Base-by-base conservation (phyloP, 2,888 invertebrate genomes). In the Nasonia oneida region DNA sequence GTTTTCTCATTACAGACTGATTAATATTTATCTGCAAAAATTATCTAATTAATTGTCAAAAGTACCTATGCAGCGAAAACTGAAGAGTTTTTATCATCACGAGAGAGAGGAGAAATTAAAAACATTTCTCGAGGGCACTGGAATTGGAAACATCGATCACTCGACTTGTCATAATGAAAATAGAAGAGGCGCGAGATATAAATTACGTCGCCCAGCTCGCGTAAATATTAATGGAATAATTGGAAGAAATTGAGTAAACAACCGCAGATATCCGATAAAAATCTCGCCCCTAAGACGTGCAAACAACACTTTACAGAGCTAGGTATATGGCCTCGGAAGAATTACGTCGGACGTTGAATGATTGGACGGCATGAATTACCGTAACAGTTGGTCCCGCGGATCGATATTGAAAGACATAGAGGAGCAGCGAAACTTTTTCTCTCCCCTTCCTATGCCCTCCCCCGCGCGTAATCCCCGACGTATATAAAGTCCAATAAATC, bases 361-460 rank as follows among this genome's bases (percentile, higher is more conserved):
- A 86, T 86, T 86, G 79, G 86, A 82, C 79, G 47, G 70, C 50
- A 86, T 86, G 83, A 86, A 86, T 83, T 86, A 80, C 75, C 42
- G 86, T 75, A 86, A 83, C 86, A 83, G 82, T 86, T 80, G 83
- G 79, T 57, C 33, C 67, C 29, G 15, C n/a, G 61, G 86, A 80
- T 83, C 79, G 86, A 86, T 79, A 86, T 86, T 83, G 71, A 83
- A 85, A 81, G 78, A 85, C 50, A 67, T 53, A 53, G 77, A 61
- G 15, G 23, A 80, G 61, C 67, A 29, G 33, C 33, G 14, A 70
- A 77, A 76, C 77, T 81, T 73, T 67, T 42, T 47, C 78, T 23
- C 67, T 33, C 33, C 33, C 10, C 64, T 14, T 14, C 12, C 67
- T 14, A 5, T 37, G 4, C 73, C 10, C 73, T 37, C 6, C 15